Conservation (phyloP, 2,888 invertebrate species). For the Augiades crinisus region DNA sequence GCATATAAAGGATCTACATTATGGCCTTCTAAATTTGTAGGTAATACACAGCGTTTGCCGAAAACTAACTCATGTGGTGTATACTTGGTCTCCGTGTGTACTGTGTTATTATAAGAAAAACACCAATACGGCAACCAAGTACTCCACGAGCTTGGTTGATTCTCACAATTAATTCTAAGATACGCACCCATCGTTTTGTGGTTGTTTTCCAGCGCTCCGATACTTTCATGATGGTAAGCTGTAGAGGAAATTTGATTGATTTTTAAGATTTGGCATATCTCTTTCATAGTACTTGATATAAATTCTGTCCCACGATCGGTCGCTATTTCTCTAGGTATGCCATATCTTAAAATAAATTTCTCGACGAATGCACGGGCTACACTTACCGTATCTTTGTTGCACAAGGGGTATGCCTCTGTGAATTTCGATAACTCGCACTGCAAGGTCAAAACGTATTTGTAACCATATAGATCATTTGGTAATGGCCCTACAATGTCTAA, state of each 20-base stretch:
- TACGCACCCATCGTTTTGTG: slow-evolving; percentile 17
- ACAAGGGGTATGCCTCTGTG: slow-evolving; percentile 24
- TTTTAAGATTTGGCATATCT: slow-evolving; percentile 20
- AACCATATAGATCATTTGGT: slow-evolving; percentile 23
- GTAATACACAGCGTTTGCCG: slow-evolving; percentile 20
- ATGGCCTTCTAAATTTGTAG: slow-evolving; percentile 13
- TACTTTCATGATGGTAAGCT: slow-evolving; percentile 24
- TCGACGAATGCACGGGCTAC: slow-evolving; percentile 26
- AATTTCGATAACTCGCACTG: slow-evolving; percentile 34
- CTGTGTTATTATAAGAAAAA: slow-evolving; percentile 20
- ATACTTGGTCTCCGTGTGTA: slow-evolving; percentile 21
- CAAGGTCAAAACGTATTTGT: slow-evolving; percentile 29
- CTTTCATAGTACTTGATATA: slow-evolving; percentile 16
- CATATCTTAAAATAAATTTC: slow-evolving; percentile 28
- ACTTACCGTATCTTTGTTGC: slow-evolving; percentile 17
- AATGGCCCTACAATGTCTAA: slow-evolving; percentile 28
- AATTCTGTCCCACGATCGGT: slow-evolving; percentile 28
- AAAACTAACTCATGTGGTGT: slow-evolving; percentile 28
- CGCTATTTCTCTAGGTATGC: slow-evolving; percentile 22
- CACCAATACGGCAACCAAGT: slow-evolving; percentile 23
- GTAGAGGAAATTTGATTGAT: slow-evolving; percentile 16
- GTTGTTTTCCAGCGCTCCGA: slow-evolving; percentile 20
- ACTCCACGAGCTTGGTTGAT: slow-evolving; percentile 6
- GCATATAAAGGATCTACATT: slow-evolving; percentile 22
- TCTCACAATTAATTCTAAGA: slow-evolving; percentile 11